Percentiles rank a stretch among this genome's conserved stretches.
Conservation (phyloP, 30 jellyfish, hydroid and myxozoan species). For the Morbakka virulenta region DNA sequence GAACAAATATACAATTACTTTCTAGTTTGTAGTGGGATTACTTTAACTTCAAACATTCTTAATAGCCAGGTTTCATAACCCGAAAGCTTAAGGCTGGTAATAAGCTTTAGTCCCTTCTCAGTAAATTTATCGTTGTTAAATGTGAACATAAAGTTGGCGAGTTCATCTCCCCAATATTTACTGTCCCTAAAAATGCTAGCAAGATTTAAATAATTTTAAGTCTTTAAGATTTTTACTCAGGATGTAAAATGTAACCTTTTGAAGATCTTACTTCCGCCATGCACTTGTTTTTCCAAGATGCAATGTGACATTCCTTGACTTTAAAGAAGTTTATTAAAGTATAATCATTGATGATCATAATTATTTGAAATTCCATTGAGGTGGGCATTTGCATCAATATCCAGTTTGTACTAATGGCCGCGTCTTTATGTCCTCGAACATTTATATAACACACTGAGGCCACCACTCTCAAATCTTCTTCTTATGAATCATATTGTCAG, state of each 20-base stretch:
- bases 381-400: not conserved
- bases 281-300: constrained; percentile 1
- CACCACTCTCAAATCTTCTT: too few species aligned
- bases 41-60: too few species aligned
- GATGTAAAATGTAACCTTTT: not conserved
- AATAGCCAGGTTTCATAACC: too few species aligned
- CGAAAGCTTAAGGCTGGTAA: too few species aligned
- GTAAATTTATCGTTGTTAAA: not conserved
- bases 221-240: not conserved
- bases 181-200: not conserved
- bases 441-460: too few species aligned
- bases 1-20: too few species aligned
- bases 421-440: too few species aligned
- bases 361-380: not conserved
- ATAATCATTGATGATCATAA: constrained; percentile 4
- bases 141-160: not conserved
- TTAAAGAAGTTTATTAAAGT: constrained; percentile 6
- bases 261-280: not conserved
- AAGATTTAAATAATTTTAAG: not conserved
- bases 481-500: too few species aligned
- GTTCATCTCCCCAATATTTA: not conserved
- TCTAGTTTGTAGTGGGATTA: too few species aligned
- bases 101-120: not conserved
- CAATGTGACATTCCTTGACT: constrained; percentile 11
- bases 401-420: too few species aligned